Evolutionary conservation across 2,888 invertebrate genomes (phyloP), one percentile per base, ranked within the genome.

Genomic region (Orthonevra nobilis): DNA sequence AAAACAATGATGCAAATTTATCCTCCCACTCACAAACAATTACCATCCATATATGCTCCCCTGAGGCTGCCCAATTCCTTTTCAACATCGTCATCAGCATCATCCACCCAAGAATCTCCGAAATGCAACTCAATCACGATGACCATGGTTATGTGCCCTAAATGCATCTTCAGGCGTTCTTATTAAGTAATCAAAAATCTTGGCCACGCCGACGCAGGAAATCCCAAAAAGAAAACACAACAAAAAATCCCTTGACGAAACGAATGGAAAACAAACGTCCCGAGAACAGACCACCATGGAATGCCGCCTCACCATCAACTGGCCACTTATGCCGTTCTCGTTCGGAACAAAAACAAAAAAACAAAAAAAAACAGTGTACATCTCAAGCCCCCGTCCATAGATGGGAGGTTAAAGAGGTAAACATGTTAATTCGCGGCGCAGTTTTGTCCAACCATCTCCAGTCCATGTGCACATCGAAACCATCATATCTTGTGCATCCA

Each of bases 121-220:
- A 30, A 34, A 66, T 77, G 72, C 79, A 73, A 61, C 66, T 73
- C 73, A 56, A 79, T 72, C 48, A 52, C 60, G 48, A 61, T 60
- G 64, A 12, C 52, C 61, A 61, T 40, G 66, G 54, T 79, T 79
- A 73, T 79, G 72, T 68, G 61, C 56, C 56, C 73, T 68, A 68
- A 73, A 79, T 61, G 79, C 79, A 73, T 79, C 79, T 79, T 15
- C 56, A 14, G 73, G 79, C 73, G 54, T 68, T 73, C 79, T 79
- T 79, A 79, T 79, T 79, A 79, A 79, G 79, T 56, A 79, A 79
- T 79, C 79, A 79, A 73, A n/a, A 79, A 79, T 79, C 79, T 79
- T 79, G 79, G 61, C 79, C 79, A 79, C 79, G 73, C 79, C 54
- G 66, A 70, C 56, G 75, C 50, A 14, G 34, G 19, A 12, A 60